Evolutionary conservation across 1,140 invertebrate genomes (phyloP).

Genomic region (Wasmannia auropunctata): DNA sequence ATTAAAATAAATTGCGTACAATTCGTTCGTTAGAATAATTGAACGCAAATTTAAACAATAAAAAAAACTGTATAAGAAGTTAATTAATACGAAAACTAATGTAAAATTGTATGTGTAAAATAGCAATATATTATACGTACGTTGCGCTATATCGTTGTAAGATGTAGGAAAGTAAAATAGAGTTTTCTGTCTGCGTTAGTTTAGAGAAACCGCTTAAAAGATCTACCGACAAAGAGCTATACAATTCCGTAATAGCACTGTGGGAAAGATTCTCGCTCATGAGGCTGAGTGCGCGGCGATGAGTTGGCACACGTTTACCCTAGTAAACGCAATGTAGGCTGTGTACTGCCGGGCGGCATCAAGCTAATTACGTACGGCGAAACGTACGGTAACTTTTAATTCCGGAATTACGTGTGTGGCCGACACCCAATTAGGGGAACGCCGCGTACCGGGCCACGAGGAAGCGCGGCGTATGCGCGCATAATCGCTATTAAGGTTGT

Average conservation of each 20-base stretch:
- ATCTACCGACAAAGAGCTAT: constrained; percentile 5
- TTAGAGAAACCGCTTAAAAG: not conserved
- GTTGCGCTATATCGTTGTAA: not conserved
- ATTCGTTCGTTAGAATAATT: not conserved
- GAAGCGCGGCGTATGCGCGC: constrained; percentile 19
- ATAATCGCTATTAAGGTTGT: constrained; percentile 46
- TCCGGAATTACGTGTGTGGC: constrained; percentile 40
- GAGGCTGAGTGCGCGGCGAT: constrained; percentile 14
- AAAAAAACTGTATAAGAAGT: not conserved
- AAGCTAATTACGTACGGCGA: constrained; percentile 55
- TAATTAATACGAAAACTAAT: not conserved
- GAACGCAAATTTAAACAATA: not conserved
- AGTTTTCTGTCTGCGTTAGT: not conserved
- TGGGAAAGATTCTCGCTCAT: constrained; percentile 65
- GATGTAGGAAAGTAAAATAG: not conserved
- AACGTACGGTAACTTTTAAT: constrained; percentile 67
- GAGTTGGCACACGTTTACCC: constrained; percentile 58
- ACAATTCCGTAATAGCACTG: constrained; percentile 61
- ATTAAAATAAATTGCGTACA: not conserved
- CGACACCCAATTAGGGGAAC: constrained; percentile 41
- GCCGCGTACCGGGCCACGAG: not conserved
- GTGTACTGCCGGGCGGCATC: not conserved
- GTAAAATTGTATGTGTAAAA: not conserved
- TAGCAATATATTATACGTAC: not conserved
- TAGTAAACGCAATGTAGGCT: constrained; percentile 38